A percentile compares a stretch with the other conserved stretches of the same genome.
phyloP scores from a whole-genome alignment of 2,797 vertebrate species.

The Rhinatrema bivittatum region DNA sequence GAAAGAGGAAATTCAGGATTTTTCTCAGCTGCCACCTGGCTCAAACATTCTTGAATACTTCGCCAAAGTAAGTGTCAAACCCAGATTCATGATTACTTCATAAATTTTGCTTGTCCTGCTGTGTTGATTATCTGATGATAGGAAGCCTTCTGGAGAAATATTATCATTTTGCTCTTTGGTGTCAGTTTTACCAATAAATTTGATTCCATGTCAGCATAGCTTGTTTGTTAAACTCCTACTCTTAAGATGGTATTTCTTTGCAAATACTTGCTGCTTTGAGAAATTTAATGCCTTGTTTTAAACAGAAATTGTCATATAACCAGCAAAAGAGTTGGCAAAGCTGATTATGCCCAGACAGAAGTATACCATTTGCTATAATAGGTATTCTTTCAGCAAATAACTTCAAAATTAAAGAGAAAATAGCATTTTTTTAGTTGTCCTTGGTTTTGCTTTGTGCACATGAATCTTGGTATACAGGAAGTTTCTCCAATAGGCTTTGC shows the following conservation, averaged over 20 bases:
- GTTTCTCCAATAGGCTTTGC: no score
- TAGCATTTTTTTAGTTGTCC: no score
- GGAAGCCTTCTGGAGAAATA: not conserved
- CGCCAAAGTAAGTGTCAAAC: constrained; percentile 73
- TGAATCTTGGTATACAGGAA: no score
- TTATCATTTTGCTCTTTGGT: not conserved
- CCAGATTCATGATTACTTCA: constrained; percentile 15
- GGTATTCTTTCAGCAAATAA: no score
- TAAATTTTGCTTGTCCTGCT: constrained; percentile 19
- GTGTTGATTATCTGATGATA: not conserved
- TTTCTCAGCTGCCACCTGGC: constrained; percentile 55
- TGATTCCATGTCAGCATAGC: constrained; percentile 1
- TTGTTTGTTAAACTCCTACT: constrained; percentile 1
- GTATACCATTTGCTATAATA: no score
- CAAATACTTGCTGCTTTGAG: not conserved
- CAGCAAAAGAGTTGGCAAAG: no score
- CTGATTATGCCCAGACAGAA: no score
- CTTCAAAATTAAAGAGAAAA: no score
- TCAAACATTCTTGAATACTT: constrained; percentile 74
- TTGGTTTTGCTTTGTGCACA: no score
- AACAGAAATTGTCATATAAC: not conserved
- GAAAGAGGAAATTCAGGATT: constrained; percentile 59
- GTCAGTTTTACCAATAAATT: constrained; percentile 6
- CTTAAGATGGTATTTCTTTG: constrained; percentile 1
- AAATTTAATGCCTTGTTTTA: constrained; percentile 5